Evolutionary conservation across 2,113 vertebrate species (phyloP), one percentile per base, ranked within the genome.

Genomic region (Furnarius figulus): DNA sequence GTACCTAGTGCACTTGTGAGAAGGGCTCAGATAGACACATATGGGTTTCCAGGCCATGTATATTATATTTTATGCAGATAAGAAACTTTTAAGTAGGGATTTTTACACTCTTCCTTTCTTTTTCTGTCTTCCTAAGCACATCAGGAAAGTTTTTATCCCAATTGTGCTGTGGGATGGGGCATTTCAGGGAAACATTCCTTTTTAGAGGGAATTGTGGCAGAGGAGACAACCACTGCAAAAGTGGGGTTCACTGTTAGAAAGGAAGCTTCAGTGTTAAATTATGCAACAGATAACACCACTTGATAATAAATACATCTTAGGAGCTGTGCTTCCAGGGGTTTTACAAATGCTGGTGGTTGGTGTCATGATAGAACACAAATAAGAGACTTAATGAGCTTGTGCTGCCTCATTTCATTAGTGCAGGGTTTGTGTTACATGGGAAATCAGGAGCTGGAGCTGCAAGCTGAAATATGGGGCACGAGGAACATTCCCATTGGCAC

Each of bases 261-360:
- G 55, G 30, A 46, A 73, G 62, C 46, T 70, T 83, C 53, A 35
- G 46, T 68, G 33, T 83, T 94, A 83, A 96, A 91, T 93, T 93
- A 88, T 85, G 52, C 89, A 91, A 94, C 53, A 89, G 80, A 78
- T 55, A 82, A 30, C 24, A 18, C 19, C 78, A 24, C 47, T 73
- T 82, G 58, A 85, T 91, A 85, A 96, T 85, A 96, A 95, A 90
- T 91, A 80, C n/a, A 78, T 92, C 59, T 94, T 83, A 94, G 68
- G 63, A 59, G 71, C 59, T 90, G 52, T 80, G 42, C 82, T 96
- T 73, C 52, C 75, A 62, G 40, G 65, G 17, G 12, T 72, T 93
- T 95, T 85, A 74, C 59, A 71, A 55, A 77, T 19, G 19, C 28
- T 83, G 71, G 62, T 74, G 40, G 62, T 12, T 52, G 28, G 39